These are phyloP conservation scores for Pedicia rivosa DNA, from an alignment of 2,888 invertebrate genomes.

Conservation along the genomic window DNA sequence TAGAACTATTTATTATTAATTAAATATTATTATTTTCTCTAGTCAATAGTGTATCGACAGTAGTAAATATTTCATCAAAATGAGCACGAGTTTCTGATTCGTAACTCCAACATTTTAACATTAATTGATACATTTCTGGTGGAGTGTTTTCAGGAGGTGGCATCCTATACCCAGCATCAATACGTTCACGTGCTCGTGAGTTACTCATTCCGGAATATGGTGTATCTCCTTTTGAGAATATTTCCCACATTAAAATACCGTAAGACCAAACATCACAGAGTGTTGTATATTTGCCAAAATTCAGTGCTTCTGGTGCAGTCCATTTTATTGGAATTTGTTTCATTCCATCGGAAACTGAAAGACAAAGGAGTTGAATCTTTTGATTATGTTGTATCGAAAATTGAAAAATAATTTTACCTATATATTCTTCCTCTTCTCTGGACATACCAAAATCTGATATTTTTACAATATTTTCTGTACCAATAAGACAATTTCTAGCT, in stretches of 20 bases:
- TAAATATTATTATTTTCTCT: too few species aligned
- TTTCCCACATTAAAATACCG: constrained; percentile 92
- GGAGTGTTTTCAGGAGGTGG: constrained; percentile 79
- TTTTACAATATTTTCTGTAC: constrained; percentile 75
- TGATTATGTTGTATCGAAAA: constrained; percentile 1
- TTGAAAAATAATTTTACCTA: constrained; percentile 26
- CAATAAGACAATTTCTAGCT: constrained; percentile 70
- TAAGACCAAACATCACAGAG: constrained; percentile 96
- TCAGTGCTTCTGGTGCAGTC: constrained; percentile 94
- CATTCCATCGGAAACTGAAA: constrained; percentile 81
- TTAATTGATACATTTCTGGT: constrained; percentile 75
- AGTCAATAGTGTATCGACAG: constrained; percentile 48
- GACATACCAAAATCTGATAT: constrained; percentile 99
- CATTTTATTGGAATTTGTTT: constrained; percentile 98
- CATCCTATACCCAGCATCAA: constrained; percentile 88
- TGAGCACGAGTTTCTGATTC: constrained; percentile 82
- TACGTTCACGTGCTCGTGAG: constrained; percentile 82
- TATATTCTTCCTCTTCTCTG: constrained; percentile 90
- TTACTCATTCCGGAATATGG: constrained; percentile 92
- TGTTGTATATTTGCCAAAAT: constrained; percentile 92
- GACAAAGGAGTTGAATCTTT: not conserved
- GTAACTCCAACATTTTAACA: constrained; percentile 90
- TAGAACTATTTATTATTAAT: too few species aligned
- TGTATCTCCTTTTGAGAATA: constrained; percentile 84
- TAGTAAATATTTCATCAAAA: constrained; percentile 73